phyloP scores from a whole-genome alignment of 2,113 vertebrate genomes.

The Willisornis vidua region DNA sequence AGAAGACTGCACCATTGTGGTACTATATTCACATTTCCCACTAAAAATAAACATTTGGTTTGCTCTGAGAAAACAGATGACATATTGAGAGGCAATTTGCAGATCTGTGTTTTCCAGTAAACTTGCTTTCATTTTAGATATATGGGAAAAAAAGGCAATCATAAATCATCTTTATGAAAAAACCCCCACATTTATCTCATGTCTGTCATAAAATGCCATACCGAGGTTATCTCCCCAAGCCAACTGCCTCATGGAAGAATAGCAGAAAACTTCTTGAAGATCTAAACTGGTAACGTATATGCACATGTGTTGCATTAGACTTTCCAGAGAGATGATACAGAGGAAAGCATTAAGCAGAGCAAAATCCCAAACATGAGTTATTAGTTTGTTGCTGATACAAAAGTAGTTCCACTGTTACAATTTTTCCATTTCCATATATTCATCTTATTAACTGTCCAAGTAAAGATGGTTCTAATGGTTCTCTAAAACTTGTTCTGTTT shows the following conservation, averaged over 20 bases:
- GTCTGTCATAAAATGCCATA: not conserved
- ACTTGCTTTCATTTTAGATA: not conserved
- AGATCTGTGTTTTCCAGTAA: not conserved
- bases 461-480: not conserved
- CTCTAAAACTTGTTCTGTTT: not conserved
- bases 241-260: not conserved
- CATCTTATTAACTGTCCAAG: not conserved
- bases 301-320: not conserved
- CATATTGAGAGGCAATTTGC: not conserved
- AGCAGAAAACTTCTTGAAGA: not conserved
- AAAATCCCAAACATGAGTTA: not conserved
- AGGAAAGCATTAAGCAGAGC: not conserved
- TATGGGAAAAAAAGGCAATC: not conserved
- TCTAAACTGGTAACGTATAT: not conserved
- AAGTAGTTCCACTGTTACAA: not conserved
- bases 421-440: not conserved
- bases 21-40: not conserved
- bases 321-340: not conserved
- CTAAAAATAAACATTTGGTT: not conserved
- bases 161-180: not conserved
- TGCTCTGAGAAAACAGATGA: not conserved
- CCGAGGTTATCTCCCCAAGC: not conserved
- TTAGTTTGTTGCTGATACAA: not conserved
- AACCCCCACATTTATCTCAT: not conserved
- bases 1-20: not conserved